phyloP scores from a whole-genome alignment of 1,140 invertebrate species.

The Drosophila pseudoobscura region DNA sequence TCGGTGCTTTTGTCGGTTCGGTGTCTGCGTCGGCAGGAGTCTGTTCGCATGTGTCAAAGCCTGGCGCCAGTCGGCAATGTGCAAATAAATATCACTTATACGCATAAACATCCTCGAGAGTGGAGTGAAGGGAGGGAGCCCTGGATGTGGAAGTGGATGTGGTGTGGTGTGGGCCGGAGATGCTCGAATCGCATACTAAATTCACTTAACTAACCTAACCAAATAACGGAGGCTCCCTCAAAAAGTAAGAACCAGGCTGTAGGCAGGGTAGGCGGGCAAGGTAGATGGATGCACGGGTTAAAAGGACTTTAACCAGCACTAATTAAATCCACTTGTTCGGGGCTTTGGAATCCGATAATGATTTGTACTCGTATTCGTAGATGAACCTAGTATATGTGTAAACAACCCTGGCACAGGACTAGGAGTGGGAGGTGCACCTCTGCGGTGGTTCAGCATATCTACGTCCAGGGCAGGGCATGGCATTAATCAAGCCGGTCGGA shows the following conservation, averaged over 20 bases:
- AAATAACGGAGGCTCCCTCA: slow-evolving; percentile 1
- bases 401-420: neutral
- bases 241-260: neutral
- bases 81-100: slow-evolving; percentile 68
- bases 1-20: no score
- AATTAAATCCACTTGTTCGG: slow-evolving; percentile 49
- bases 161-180: neutral
- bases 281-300: neutral
- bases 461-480: slow-evolving; percentile 8
- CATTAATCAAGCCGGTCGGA: slow-evolving; percentile 46
- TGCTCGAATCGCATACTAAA: slow-evolving; percentile 43
- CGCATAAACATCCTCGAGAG: slow-evolving; percentile 33
- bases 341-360: slow-evolving; percentile 20
- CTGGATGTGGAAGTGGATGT: neutral
- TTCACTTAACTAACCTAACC: slow-evolving; percentile 36
- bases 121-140: neutral
- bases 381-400: neutral
- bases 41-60: slow-evolving; percentile 12
- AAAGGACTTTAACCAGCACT: slow-evolving; percentile 14
- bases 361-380: no score
- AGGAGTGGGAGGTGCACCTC: neutral
- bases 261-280: no score
- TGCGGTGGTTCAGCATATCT: neutral
- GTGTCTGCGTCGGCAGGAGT: slow-evolving; percentile 9
- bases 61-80: slow-evolving; percentile 52